Base-by-base conservation (phyloP, 2,888 invertebrate species). In the Linnaemya tessellans region DNA sequence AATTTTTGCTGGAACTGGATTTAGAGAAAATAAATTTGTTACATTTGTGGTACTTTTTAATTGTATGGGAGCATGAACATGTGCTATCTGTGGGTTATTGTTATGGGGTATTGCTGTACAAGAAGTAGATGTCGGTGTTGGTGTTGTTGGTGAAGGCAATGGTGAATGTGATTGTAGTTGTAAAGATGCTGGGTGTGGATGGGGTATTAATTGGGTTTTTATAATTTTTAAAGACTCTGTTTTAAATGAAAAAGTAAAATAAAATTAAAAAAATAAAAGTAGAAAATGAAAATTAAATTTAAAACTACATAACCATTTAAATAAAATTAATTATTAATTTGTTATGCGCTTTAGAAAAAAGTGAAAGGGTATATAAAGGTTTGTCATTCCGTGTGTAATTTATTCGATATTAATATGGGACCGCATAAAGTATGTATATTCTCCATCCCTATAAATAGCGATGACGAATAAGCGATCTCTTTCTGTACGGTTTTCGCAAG, bases 1-100 rank as follows among this genome's bases (percentile, higher is more conserved):
- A 79, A 94, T 92, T 91, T 94, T 93, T 83, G 91, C 94, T 86
- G 93, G 91, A 88, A 94, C 94, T 89, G 94, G 90, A 90, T 93
- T 93, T 87, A 93, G 89, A 78, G 93, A 93, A 85, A 88, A 88
- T 80, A 82, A 87, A 77, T 82, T 86, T 84, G 82, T 83, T 84
- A 81, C 74, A 83, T 81, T 88, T 87, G 82, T 88, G 86, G 79
- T 88, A 87, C 87, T 90, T 88, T 90, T 89, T 88, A 87, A 88
- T 88, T 88, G 89, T 87, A 89, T 89, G 87, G 89, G 67, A 80
- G 70, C 68, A 82, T 88, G 89, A 80, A 64, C 46, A 80, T 74
- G 84, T 84, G 75, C 65, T 74, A 51, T 74, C 60, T 70, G 86
- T 84, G 82, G 60, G 67, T 46, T 80, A 65, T 56, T 81, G 65